A percentile compares a stretch with the other conserved stretches of the same genome.
These are phyloP conservation scores for Horisme vitalbata DNA, from an alignment of 2,888 invertebrate species.

Conservation along the genomic window DNA sequence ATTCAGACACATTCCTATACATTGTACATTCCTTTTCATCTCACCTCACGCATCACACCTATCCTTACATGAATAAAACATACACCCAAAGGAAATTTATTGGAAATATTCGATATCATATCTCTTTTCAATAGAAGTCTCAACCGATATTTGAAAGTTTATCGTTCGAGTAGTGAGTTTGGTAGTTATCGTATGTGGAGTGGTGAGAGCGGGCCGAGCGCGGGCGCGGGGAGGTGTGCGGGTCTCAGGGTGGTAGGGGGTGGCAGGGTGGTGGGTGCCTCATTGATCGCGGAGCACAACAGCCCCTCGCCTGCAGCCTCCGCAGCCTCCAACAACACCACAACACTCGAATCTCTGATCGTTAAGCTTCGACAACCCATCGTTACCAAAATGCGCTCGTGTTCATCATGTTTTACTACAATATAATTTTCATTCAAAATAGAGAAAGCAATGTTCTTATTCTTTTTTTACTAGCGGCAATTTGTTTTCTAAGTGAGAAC, in stretches of 20 bases:
- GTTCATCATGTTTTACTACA: slow-evolving; percentile 18
- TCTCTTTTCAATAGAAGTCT: slow-evolving; percentile 37
- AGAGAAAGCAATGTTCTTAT: no score
- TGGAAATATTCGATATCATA: slow-evolving; percentile 24
- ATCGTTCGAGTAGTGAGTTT: slow-evolving; percentile 62
- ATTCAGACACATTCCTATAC: neutral
- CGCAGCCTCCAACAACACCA: slow-evolving; percentile 61
- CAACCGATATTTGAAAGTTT: slow-evolving; percentile 53
- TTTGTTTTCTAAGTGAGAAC: no score
- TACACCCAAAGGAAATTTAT: slow-evolving; percentile 13
- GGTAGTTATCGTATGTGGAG: slow-evolving; percentile 58
- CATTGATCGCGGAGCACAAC: slow-evolving; percentile 78
- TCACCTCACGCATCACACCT: slow-evolving; percentile 7
- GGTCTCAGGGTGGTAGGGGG: slow-evolving; percentile 35
- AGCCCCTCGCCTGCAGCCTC: slow-evolving; percentile 60
- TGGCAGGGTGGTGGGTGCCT: slow-evolving; percentile 55
- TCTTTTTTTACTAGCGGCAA: no score
- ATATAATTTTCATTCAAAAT: slow-evolving; percentile 5
- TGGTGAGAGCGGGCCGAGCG: slow-evolving; percentile 36
- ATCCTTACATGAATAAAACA: slow-evolving; percentile 18
- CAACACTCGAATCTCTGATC: slow-evolving; percentile 49
- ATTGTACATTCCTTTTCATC: slow-evolving; percentile 5
- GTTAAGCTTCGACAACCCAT: slow-evolving; percentile 31
- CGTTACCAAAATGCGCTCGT: slow-evolving; percentile 30
- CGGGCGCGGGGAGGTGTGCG: slow-evolving; percentile 37